Percentiles rank a stretch among this genome's conserved stretches.
Evolutionary conservation across 2,113 vertebrate genomes (phyloP).

Genomic region (Dicentrarchus labrax): DNA sequence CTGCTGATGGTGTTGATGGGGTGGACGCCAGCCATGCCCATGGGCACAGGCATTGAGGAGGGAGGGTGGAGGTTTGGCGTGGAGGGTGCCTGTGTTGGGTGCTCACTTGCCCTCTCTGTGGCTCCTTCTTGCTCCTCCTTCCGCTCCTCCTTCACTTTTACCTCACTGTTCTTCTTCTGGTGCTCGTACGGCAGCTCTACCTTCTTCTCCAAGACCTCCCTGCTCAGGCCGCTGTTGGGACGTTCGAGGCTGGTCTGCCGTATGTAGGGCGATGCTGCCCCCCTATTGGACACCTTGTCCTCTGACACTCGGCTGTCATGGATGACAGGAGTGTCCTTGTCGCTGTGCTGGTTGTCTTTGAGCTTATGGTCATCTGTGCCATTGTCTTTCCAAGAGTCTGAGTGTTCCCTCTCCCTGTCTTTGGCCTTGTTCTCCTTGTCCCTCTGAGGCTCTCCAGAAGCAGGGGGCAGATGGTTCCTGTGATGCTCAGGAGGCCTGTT

Average conservation of each 20-base stretch:
- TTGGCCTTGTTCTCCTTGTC: slow-evolving; percentile 92
- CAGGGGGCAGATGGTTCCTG: slow-evolving; percentile 84
- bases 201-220: slow-evolving; percentile 91
- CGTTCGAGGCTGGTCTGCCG: slow-evolving; percentile 85
- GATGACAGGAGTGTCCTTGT: slow-evolving; percentile 89
- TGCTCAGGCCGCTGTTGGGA: slow-evolving; percentile 87
- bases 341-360: slow-evolving; percentile 90
- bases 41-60: slow-evolving; percentile 90
- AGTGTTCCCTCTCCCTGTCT: slow-evolving; percentile 89
- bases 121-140: slow-evolving; percentile 81
- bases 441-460: slow-evolving; percentile 86
- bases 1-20: slow-evolving; percentile 93
- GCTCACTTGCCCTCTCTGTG: slow-evolving; percentile 84
- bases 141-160: slow-evolving; percentile 96
- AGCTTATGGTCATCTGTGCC: slow-evolving; percentile 92
- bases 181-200: slow-evolving; percentile 88
- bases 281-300: slow-evolving; percentile 89
- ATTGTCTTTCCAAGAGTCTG: slow-evolving; percentile 91
- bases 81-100: slow-evolving; percentile 82
- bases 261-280: slow-evolving; percentile 89
- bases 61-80: slow-evolving; percentile 88
- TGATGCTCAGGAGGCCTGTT: slow-evolving; percentile 89
- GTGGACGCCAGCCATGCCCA: slow-evolving; percentile 92
- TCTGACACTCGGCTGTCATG: slow-evolving; percentile 89
- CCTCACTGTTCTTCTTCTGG: slow-evolving; percentile 91